phyloP scores from a whole-genome alignment of 2,797 vertebrate genomes.

The Clarias platycephalus region DNA sequence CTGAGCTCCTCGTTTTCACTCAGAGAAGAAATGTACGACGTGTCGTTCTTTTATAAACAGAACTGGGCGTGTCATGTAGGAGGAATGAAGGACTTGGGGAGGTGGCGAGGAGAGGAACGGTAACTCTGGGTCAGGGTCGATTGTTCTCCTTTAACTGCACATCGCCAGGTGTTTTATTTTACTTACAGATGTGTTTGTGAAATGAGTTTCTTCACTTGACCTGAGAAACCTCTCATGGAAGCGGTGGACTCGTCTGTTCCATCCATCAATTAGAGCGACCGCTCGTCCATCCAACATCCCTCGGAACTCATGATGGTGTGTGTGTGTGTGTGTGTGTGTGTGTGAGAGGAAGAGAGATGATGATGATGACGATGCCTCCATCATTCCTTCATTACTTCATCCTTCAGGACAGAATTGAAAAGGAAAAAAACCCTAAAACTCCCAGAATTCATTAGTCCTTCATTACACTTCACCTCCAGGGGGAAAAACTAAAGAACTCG shows the following conservation, averaged over 20 bases:
- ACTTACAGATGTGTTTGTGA: background rate
- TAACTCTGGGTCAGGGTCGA: background rate
- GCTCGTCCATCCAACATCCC: conserved; percentile 40
- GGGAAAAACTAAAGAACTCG: conserved; percentile 32
- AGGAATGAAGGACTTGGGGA: background rate
- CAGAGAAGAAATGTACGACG: too few species aligned
- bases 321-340: conserved; percentile 8
- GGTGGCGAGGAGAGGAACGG: background rate
- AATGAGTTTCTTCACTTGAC: background rate
- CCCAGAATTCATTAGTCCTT: conserved; percentile 58
- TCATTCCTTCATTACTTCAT: conserved; percentile 50
- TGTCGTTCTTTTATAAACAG: too few species aligned
- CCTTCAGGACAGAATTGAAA: conserved; percentile 33
- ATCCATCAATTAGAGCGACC: background rate
- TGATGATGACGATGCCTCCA: conserved; percentile 26
- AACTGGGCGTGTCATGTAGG: background rate
- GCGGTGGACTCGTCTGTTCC: background rate
- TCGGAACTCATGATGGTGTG: conserved; percentile 10
- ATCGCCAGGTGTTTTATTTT: background rate
- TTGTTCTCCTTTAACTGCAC: background rate
- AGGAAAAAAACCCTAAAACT: conserved; percentile 16
- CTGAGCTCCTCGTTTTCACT: too few species aligned
- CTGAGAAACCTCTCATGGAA: background rate
- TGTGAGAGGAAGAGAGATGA: background rate
- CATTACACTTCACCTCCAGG: conserved; percentile 43